Evolutionary conservation across 2,113 vertebrate genomes (phyloP), one percentile per base, ranked within the genome.

Genomic region (Hystrix brachyura): DNA sequence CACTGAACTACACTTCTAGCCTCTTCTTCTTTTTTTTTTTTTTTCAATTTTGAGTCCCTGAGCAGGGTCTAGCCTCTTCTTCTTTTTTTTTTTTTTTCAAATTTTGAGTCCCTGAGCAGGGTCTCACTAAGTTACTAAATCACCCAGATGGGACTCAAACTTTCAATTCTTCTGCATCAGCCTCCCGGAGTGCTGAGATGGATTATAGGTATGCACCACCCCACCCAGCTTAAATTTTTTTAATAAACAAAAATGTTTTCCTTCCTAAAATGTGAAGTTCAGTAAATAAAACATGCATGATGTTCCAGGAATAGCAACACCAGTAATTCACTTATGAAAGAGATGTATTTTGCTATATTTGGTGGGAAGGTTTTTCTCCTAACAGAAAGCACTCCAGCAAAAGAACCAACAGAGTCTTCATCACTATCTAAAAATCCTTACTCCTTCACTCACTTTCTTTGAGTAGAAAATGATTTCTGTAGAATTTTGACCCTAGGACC

Each of bases 221-320:
- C 27, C 6, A 29, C 12, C 46, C 46, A 76, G 13, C 46, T 76
- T 94, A 23, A 81, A 62, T 43, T 83, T 97, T 90, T 96, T 90
- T 74, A 64, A 80, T 96, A 97, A 89, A 97, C 81, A 60, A 38
- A 86, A 38, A 10, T 80, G 18, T 34, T 97, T 95, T 93, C 1
- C 83, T 98, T 96, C 81, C 86, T 95, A 89, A 98, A 98, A 97
- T 97, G 96, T 98, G 98, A 98, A 97, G 97, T 93, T 55, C 91
- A 60, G 78, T 96, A 96, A 94, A 94, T 88, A 93, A 93, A 91
- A 96, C 74, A 94, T 89, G 48, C 62, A 69, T 72, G 94, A n/a
- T 96, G 51, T n/a, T 95, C 48, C 93, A 96, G 96, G 82, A 82
- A 95, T 4, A 97, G 38, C 76, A 98, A 97, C 80, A 96, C 15